Percentiles rank a stretch among this genome's conserved stretches.
Evolutionary conservation across 1,140 invertebrate genomes (phyloP).

Genomic region (Drosophila dunni): DNA sequence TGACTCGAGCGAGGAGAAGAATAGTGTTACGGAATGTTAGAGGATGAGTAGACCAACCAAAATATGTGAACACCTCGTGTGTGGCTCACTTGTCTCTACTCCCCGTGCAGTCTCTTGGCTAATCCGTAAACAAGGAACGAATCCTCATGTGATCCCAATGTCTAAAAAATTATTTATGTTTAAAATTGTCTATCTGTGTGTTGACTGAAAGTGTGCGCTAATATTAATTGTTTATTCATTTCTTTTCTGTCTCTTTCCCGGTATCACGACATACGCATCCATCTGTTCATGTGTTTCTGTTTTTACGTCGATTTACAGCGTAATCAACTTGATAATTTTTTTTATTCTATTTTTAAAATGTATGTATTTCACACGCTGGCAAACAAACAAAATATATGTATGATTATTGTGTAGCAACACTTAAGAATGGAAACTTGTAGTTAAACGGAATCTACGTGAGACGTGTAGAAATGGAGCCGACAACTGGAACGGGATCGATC

Average conservation of each 20-base stretch:
- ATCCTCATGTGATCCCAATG: conserved; percentile 4
- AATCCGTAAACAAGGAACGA: not conserved
- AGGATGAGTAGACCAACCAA: conserved; percentile 68
- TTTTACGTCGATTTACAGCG: conserved; percentile 60
- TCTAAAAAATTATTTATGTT: conserved; percentile 15
- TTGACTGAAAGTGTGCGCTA: not conserved
- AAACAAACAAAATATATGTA: conserved; percentile 54
- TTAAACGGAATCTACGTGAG: conserved; percentile 10
- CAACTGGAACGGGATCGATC: conserved; percentile 5
- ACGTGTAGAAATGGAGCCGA: conserved; percentile 22
- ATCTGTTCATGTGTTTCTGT: conserved; percentile 42
- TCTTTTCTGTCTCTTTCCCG: conserved; percentile 67
- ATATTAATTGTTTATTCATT: conserved; percentile 52
- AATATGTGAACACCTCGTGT: conserved; percentile 53
- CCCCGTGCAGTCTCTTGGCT: conserved; percentile 15
- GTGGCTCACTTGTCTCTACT: conserved; percentile 1
- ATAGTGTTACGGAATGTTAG: conserved; percentile 70
- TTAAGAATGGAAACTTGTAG: conserved; percentile 82
- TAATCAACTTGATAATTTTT: conserved; percentile 79
- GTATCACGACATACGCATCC: conserved; percentile 31
- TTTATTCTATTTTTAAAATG: conserved; percentile 83
- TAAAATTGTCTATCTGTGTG: conserved; percentile 26
- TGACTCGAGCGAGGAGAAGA: conserved; percentile 23
- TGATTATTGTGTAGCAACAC: conserved; percentile 76
- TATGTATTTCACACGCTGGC: conserved; percentile 79